Percentiles rank a stretch among this genome's conserved stretches.
Evolutionary conservation across 2,797 vertebrate species (phyloP).

Genomic region (Mycteria americana): DNA sequence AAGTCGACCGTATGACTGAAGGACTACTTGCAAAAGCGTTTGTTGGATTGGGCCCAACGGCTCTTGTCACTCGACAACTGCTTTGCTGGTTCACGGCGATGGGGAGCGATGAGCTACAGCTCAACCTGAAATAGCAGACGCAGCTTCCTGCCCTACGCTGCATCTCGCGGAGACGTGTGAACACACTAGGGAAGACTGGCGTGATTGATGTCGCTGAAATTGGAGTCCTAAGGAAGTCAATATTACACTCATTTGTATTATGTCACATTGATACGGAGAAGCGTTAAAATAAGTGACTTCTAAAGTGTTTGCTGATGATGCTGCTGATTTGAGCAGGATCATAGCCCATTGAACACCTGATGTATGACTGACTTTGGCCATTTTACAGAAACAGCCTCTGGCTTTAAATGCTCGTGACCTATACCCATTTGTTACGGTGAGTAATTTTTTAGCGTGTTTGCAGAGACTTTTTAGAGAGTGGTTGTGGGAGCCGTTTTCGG

Average conservation of each 20-base stretch:
- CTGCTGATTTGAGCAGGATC: constrained; percentile 18
- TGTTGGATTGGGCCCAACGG: not conserved
- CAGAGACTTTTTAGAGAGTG: not conserved
- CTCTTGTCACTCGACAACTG: not conserved
- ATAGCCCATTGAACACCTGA: not conserved
- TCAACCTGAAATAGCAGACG: not conserved
- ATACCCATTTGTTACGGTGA: not conserved
- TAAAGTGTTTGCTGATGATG: constrained; percentile 5
- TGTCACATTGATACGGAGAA: constrained; percentile 24
- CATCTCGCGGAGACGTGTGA: not conserved
- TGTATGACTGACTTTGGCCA: not conserved
- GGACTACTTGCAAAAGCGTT: not conserved
- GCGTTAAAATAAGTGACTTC: constrained; percentile 34
- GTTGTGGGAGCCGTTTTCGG: not conserved
- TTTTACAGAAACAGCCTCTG: constrained; percentile 3
- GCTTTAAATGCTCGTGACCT: not conserved
- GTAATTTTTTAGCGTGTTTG: not conserved
- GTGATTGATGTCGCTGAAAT: constrained; percentile 22
- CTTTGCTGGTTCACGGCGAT: not conserved
- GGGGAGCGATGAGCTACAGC: not conserved
- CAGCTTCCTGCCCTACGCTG: not conserved
- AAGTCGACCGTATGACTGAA: not conserved
- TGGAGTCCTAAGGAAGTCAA: constrained; percentile 14
- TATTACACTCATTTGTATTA: constrained; percentile 24
- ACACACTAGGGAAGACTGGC: not conserved